phyloP scores from a whole-genome alignment of 2,888 invertebrate species.

The Monochamus alternatus region DNA sequence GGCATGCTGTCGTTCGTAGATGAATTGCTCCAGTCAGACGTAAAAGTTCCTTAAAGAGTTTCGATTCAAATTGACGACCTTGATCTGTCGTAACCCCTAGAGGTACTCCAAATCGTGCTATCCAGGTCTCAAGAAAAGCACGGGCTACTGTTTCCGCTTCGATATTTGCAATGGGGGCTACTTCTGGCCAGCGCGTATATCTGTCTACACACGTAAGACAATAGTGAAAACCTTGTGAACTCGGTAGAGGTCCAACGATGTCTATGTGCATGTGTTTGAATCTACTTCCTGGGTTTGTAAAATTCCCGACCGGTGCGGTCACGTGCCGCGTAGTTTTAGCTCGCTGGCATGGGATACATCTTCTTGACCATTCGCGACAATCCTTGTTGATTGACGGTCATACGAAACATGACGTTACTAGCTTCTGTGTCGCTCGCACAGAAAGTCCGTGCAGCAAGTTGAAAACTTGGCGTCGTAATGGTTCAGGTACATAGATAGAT shows the following conservation, averaged over 20 bases:
- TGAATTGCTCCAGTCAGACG: conserved; percentile 9
- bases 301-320: conserved; percentile 7
- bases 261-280: conserved; percentile 61
- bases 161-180: background rate
- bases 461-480: conserved; percentile 40
- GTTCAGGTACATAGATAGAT: conserved; percentile 42
- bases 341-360: conserved; percentile 62
- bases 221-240: conserved; percentile 4
- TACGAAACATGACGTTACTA: conserved; percentile 63
- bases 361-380: conserved; percentile 60
- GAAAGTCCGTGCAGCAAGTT: conserved; percentile 55
- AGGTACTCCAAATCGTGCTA: conserved; percentile 23
- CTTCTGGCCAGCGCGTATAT: background rate
- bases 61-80: conserved; percentile 25
- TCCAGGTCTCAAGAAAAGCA: background rate
- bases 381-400: conserved; percentile 66
- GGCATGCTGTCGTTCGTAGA: conserved; percentile 53
- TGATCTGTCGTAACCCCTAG: conserved; percentile 19
- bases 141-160: background rate
- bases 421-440: conserved; percentile 50
- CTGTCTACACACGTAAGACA: conserved; percentile 5
- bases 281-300: conserved; percentile 35
- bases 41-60: conserved; percentile 17
- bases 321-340: conserved; percentile 61
- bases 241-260: conserved; percentile 19